Conservation (phyloP, 2,797 vertebrate species). For the Hippocampus kuda region DNA sequence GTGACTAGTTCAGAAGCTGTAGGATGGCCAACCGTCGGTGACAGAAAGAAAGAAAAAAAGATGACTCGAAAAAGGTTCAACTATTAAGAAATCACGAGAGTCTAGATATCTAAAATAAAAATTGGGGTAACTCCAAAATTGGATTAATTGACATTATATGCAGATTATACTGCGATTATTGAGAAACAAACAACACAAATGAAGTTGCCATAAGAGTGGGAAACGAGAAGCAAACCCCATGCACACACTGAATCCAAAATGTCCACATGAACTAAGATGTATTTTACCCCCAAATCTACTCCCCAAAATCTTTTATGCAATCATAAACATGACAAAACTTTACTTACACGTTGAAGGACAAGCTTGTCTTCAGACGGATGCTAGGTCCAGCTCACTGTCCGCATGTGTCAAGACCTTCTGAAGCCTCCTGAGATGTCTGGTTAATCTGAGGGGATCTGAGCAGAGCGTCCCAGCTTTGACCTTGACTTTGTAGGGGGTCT, state of each 20-base stretch:
- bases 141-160: too few species aligned
- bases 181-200: too few species aligned
- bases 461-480: conserved; percentile 37
- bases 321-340: neutral
- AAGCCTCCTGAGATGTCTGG: conserved; percentile 20
- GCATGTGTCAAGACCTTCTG: conserved; percentile 19
- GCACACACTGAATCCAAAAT: neutral
- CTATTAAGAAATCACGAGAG: too few species aligned
- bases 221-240: too few species aligned
- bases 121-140: too few species aligned
- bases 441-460: conserved; percentile 34
- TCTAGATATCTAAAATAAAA: too few species aligned
- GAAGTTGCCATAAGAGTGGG: too few species aligned
- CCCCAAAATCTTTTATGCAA: neutral
- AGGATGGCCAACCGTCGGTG: neutral
- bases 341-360: conserved; percentile 5
- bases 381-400: conserved; percentile 11
- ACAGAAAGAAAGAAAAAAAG: neutral
- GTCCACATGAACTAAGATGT: neutral
- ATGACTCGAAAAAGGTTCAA: neutral
- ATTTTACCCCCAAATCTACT: neutral
- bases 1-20: neutral
- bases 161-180: too few species aligned
- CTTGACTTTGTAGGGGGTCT: conserved; percentile 39
- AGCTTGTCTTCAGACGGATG: conserved; percentile 4